Conservation (phyloP, 2,113 vertebrate genomes). For the Microtus pennsylvanicus region DNA sequence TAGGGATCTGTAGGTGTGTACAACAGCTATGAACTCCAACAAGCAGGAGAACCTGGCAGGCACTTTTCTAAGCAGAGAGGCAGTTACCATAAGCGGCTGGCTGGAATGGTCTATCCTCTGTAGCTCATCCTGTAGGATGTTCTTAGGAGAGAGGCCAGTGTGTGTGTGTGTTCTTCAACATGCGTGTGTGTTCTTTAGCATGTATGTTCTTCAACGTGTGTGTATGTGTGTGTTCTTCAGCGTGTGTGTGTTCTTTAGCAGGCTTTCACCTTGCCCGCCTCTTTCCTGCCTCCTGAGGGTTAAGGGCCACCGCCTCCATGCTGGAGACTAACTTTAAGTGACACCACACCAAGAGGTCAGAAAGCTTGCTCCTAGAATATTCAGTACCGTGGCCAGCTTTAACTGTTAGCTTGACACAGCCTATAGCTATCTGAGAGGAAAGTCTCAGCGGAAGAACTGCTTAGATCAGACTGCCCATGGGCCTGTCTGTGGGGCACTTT, state of each 20-base stretch:
- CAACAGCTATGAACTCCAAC: not conserved
- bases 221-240: not conserved
- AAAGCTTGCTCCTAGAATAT: not conserved
- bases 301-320: not conserved
- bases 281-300: not conserved
- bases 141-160: not conserved
- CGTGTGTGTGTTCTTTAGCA: not conserved
- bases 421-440: not conserved
- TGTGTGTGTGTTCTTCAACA: too few relatives aligned
- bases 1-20: not conserved
- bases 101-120: too few relatives aligned
- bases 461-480: not conserved
- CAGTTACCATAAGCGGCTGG: not conserved
- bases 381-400: not conserved
- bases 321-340: not conserved
- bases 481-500: not conserved
- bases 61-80: not conserved
- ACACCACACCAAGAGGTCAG: not conserved
- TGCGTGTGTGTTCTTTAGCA: not conserved
- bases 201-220: not conserved
- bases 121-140: not conserved
- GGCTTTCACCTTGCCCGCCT: not conserved
- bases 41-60: not conserved
- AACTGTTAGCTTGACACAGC: not conserved
- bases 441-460: not conserved